Base-by-base conservation (phyloP, 2,113 vertebrate species). In the Cochlearius cochlearius region DNA sequence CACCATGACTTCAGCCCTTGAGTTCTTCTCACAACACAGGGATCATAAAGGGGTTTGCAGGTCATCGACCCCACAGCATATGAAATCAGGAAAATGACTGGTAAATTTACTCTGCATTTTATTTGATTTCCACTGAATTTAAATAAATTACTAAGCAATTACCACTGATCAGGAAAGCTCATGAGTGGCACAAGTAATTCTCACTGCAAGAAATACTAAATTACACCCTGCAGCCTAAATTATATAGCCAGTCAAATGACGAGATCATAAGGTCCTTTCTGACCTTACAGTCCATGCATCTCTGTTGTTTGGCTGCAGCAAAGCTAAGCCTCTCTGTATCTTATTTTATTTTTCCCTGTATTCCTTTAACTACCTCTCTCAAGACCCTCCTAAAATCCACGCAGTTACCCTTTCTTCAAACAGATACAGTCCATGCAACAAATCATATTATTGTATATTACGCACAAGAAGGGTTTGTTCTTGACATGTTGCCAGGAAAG, bases 21-120 rank as follows among this genome's bases (percentile, higher is more conserved):
- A 79, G 53, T 95, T 93, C 96, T 94, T 94, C 94, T 96, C 95
- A 94, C 79, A 97, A 94, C 89, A 91, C 90, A 69, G 86, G 80
- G 95, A 96, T 97, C 96, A 96, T 59, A 94, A 97, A 96, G 89
- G 84, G 84, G 55, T 91, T 94, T 92, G 53, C 88, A 97, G 97
- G 97, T 98, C 97, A 97, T 74, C 36, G 66, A 96, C 90, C 95
- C 41, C 82, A 75, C 47, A 95, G 92, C 77, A 90, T 90, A 96
- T 79, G 38, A 97, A 97, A 92, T 91, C 74, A 92, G 87, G 26
- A 83, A 94, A 96, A 95, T 41, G 66, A 78, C 30, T 91, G 63
- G 72, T 81, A 94, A 95, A 94, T 92, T 92, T 90, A 81, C 50
- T 94, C 64, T 60, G 29, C 30, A n/a, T 95, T 96, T 98, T 94